Percentiles rank a stretch among this genome's conserved stretches.
phyloP scores from a whole-genome alignment of 35 echinoderm and acorn worm species.

The Heliocidaris erythrogramma region DNA sequence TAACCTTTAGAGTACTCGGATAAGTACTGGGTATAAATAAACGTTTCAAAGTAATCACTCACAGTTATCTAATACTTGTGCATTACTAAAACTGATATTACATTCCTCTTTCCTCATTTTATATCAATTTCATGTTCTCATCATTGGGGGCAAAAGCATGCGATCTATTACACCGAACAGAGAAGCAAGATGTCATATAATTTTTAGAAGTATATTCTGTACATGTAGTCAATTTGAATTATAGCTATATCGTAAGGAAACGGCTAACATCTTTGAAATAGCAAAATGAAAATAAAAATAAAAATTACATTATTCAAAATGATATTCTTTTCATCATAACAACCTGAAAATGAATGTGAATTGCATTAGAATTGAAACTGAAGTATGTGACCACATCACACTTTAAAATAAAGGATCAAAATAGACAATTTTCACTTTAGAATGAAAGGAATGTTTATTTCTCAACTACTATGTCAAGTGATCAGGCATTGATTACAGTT shows the following conservation, averaged over 20 bases:
- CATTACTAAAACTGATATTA: not conserved
- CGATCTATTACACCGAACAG: not conserved
- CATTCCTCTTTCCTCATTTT: not conserved
- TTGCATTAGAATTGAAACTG: not conserved
- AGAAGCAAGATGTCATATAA: not conserved
- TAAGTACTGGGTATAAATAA: too few species aligned
- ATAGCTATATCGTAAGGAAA: not conserved
- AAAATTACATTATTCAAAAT: not conserved
- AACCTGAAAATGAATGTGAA: too few species aligned
- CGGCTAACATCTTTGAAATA: not conserved
- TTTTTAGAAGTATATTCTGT: too few species aligned
- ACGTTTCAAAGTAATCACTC: too few species aligned
- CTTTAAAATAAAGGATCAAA: not conserved
- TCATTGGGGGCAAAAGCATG: not conserved
- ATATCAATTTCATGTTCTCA: not conserved
- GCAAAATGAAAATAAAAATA: not conserved
- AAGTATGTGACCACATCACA: not conserved
- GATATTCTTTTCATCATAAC: not conserved
- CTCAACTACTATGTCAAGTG: too few species aligned
- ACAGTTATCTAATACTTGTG: too few species aligned
- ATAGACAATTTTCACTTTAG: too few species aligned
- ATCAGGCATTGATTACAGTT: too few species aligned
- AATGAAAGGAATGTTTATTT: too few species aligned
- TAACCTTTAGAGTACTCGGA: not conserved
- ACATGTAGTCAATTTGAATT: too few species aligned